Evolutionary conservation across 2,888 invertebrate species (phyloP), one percentile per base, ranked within the genome.

Genomic region (Petrophora chlorosata): DNA sequence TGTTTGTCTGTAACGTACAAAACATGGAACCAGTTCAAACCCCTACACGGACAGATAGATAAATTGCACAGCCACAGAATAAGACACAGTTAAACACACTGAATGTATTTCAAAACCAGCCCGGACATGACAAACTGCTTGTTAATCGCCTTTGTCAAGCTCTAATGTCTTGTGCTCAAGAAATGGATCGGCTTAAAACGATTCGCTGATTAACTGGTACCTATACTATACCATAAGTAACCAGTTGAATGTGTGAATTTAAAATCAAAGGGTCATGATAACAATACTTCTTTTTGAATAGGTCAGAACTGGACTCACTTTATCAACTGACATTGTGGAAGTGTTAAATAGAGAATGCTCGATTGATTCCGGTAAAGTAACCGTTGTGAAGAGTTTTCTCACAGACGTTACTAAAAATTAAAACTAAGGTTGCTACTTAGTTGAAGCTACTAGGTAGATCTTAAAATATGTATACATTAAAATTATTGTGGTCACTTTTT

Each of bases 71-170:
- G 43, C 16, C 49, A 33, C 38, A 50, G 49, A 39, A 39, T 9
- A 44, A 14, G 15, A 30, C 22, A 44, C 17, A 50, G 43, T 44
- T 7, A 15, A 28, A 25, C 8, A 16, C 17, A 34, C 30, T 32
- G 36, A 48, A 48, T 48, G 48, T 42, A 30, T 48, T 48, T 48
- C 65, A 65, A 62, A 70, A 66, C 66, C 64, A 73, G 43, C 39
- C 26, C 65, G 65, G 69, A 67, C 71, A 65, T 82, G 80, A 85
- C 73, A 78, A 79, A 86, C 82, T 76, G 73, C 79, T 81, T 76
- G 82, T 85, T 86, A 84, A 85, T 84, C 73, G 75, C 72, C 64
- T 72, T 87, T 88, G 85, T 85, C 59, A 54, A 44, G 56, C 53
- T 56, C 63, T 79, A 79, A 81, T 78, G 74, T 73, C 76, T 65